Base-by-base conservation (phyloP, 2,113 vertebrate genomes). In the Galbula dea region DNA sequence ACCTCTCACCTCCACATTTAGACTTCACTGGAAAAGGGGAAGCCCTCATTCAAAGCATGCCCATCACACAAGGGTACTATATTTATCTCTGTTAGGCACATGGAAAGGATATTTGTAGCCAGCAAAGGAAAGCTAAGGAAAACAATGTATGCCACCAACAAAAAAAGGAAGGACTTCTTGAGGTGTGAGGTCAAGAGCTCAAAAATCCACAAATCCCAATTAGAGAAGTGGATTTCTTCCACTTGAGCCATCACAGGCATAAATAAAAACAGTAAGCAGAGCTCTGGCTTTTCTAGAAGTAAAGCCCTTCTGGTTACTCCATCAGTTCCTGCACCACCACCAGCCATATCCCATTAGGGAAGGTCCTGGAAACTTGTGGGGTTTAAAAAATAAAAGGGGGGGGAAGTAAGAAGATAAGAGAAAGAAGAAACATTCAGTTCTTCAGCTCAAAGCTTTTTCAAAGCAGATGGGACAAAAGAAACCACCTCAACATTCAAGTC, bases 91-190 rank as follows among this genome's bases (percentile, higher is more conserved):
- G 29, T 55, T 63, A 43, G 75, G 52, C 22, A 45, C 4, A 14
- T 11, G 21, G 23, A 77, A 81, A 75, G 36, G 21, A 12, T 72
- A 71, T 69, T 41, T 74, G 34, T 24, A 89, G 36, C 18, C 61
- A 86, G 80, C 48, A 89, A 71, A 84, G 52, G 48, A 86, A 83
- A 52, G 20, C 61, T 63, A 20, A n/a, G 15, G 52, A 72, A 82
- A 54, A 77, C 18, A 74, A 58, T 11, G 27, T 32, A 54, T 39
- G 66, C 69, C 26, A 29, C 39, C 75, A 66, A 57, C 66, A 68
- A n/a, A 48, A 52, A 75, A 90, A 37, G 20, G 71, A 82, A 90
- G 34, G 55, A 59, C 46, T 83, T 55, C 7, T 46, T 54, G 22
- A 69, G 19, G 24, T 39, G 45, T 63, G 86, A 43, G 54, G 78